A percentile compares a stretch with the other conserved stretches of the same genome.
Evolutionary conservation across 2,797 vertebrate species (phyloP).

Genomic region (Podarcis siculus): DNA sequence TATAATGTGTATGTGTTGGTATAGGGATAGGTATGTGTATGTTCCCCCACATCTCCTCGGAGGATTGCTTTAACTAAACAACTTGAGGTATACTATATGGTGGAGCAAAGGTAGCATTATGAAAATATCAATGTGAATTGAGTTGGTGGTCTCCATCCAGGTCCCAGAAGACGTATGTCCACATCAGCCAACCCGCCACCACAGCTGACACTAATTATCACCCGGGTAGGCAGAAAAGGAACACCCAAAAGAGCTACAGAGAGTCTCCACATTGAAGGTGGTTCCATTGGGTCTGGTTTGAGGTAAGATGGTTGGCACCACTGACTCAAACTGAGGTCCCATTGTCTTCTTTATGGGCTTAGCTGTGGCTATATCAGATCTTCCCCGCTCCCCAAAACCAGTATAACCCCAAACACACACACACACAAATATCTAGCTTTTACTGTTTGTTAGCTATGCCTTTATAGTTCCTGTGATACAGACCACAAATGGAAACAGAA

Average conservation of each 20-base stretch:
- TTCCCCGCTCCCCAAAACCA: neutral
- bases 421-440: neutral
- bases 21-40: slow-evolving; percentile 37
- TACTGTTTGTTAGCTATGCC: neutral
- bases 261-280: neutral
- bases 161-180: slow-evolving; percentile 21
- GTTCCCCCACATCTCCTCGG: slow-evolving; percentile 42
- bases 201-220: slow-evolving; percentile 24
- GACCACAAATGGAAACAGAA: neutral
- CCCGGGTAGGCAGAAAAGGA: fast-evolving
- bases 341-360: neutral
- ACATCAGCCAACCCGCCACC: slow-evolving; percentile 21
- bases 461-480: neutral
- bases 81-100: slow-evolving; percentile 19
- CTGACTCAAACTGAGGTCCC: neutral
- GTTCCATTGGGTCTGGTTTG: slow-evolving; percentile 25
- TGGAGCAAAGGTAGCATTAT: slow-evolving; percentile 37
- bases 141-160: slow-evolving; percentile 24
- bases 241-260: slow-evolving; percentile 12
- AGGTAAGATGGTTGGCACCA: neutral
- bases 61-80: slow-evolving; percentile 49
- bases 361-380: neutral
- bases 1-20: slow-evolving; percentile 36
- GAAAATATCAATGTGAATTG: slow-evolving; percentile 21
- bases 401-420: neutral